Base-by-base conservation (phyloP, 2,113 vertebrate genomes). In the Amphiprion percula region DNA sequence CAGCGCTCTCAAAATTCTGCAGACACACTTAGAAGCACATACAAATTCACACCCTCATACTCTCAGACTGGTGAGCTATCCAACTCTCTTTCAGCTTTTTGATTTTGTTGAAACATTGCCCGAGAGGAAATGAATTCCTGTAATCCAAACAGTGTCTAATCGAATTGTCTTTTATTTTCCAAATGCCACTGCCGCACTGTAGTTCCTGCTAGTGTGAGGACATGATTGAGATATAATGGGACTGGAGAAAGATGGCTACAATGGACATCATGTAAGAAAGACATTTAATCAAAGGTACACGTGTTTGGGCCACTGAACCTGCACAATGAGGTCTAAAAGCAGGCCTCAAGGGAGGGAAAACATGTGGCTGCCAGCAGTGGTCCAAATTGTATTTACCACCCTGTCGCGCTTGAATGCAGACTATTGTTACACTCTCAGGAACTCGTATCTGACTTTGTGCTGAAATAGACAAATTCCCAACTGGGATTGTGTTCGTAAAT, bases 401-500 rank as follows among this genome's bases (percentile, higher is more conserved):
- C n/a, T 56, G 70, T 5, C 71, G 62, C 52, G 46, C 54, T 68
- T 65, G 53, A 71, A 74, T 67, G 47, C 49, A 78, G 68, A 63
- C 62, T 74, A 62, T 44, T 66, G 60, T 59, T 52, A 67, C 26
- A 46, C 41, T 76, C 53, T 83, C 47, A 49, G 87, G 71, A 64
- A 53, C 33, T 52, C 55, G 49, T 52, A 58, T 49, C 26, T 3
- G 39, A 72, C 12, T 64, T 65, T 30, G 21, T 26, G 17, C 68
- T 64, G 44, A 59, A 82, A 80, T 17, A 67, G 41, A 61, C 21
- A 67, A 62, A 79, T 62, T 81, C 63, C 69, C 82, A 77, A 44
- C 30, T 59, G 53, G 55, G 76, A 80, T 12, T 63, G 39, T 74
- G 69, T 64, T 77, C 50, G 76, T 66, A 86, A 84, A 86, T 56